These are phyloP conservation scores for Drosophila quadrilineata DNA, from an alignment of 1,140 invertebrate genomes.

Conservation along the genomic window DNA sequence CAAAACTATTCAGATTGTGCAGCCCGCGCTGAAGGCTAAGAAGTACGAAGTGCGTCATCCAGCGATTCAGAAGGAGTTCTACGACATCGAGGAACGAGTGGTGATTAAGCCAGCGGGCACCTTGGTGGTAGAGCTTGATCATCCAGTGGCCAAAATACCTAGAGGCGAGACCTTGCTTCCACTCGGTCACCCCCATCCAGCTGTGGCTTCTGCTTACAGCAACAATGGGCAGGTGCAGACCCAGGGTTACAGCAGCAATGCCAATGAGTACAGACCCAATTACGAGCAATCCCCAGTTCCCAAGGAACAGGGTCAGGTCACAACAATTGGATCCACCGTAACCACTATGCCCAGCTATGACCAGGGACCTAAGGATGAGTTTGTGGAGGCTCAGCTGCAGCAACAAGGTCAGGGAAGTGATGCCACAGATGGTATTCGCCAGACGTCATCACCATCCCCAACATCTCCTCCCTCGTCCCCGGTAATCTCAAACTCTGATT, in stretches of 20 bases:
- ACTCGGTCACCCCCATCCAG: slow-evolving; percentile 72
- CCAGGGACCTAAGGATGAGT: slow-evolving; percentile 57
- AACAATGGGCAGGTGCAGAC: slow-evolving; percentile 50
- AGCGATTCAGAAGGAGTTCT: slow-evolving; percentile 86
- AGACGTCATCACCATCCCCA: neutral
- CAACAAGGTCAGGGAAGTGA: slow-evolving; percentile 48
- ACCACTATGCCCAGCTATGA: slow-evolving; percentile 71
- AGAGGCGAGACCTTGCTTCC: slow-evolving; percentile 81
- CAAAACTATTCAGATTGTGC: slow-evolving; percentile 78
- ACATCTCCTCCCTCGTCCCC: neutral
- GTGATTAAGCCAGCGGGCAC: slow-evolving; percentile 85
- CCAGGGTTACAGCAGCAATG: slow-evolving; percentile 50
- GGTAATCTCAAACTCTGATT: slow-evolving; percentile 4
- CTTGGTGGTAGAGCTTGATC: slow-evolving; percentile 84
- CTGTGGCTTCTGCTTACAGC: slow-evolving; percentile 65
- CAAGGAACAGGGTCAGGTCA: slow-evolving; percentile 52
- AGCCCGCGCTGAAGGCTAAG: slow-evolving; percentile 76
- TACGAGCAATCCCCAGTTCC: slow-evolving; percentile 27
- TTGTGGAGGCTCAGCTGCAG: slow-evolving; percentile 59
- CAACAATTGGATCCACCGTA: slow-evolving; percentile 64
- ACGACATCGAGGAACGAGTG: slow-evolving; percentile 85
- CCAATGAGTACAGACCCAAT: slow-evolving; percentile 46
- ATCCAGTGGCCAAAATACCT: slow-evolving; percentile 84
- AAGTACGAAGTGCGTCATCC: slow-evolving; percentile 84
- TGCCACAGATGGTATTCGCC: slow-evolving; percentile 34